Conservation (phyloP, 2,113 vertebrate genomes). For the Cricetomys ansorgei region DNA sequence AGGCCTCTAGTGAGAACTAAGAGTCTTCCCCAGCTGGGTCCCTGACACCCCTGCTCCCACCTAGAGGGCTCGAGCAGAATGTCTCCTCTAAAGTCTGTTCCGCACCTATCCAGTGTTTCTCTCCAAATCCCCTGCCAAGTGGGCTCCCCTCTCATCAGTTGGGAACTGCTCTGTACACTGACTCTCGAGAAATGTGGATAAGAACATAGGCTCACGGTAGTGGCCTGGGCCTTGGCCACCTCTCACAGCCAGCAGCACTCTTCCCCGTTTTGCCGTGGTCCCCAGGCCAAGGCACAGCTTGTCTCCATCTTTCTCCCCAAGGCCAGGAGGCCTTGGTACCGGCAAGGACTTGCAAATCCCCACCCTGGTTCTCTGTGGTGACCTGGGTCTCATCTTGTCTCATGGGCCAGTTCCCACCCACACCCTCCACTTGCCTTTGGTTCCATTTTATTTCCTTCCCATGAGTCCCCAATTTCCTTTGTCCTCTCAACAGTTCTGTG, state of each 20-base stretch:
- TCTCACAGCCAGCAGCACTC: background rate
- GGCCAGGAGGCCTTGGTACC: background rate
- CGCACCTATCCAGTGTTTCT: background rate
- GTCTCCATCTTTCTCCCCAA: background rate
- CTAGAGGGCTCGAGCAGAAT: background rate
- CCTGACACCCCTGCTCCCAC: background rate
- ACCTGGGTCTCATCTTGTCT: background rate
- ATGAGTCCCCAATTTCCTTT: background rate
- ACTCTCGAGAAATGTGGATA: background rate
- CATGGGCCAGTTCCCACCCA: background rate
- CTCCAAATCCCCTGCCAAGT: background rate
- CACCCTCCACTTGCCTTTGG: background rate
- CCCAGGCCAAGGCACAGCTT: background rate
- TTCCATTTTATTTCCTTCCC: background rate
- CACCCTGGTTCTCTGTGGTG: background rate
- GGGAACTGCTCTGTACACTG: background rate
- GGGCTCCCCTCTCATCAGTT: background rate
- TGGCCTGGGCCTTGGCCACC: background rate
- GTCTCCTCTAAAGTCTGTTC: background rate
- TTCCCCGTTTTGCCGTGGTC: fast-evolving
- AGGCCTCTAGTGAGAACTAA: background rate
- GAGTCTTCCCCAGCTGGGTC: background rate
- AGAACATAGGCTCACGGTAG: background rate
- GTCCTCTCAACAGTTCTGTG: background rate
- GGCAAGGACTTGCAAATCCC: fast-evolving